A percentile compares a stretch with the other conserved stretches of the same genome.
phyloP scores from a whole-genome alignment of 1,140 invertebrate species.

The Brachionus angularis region DNA sequence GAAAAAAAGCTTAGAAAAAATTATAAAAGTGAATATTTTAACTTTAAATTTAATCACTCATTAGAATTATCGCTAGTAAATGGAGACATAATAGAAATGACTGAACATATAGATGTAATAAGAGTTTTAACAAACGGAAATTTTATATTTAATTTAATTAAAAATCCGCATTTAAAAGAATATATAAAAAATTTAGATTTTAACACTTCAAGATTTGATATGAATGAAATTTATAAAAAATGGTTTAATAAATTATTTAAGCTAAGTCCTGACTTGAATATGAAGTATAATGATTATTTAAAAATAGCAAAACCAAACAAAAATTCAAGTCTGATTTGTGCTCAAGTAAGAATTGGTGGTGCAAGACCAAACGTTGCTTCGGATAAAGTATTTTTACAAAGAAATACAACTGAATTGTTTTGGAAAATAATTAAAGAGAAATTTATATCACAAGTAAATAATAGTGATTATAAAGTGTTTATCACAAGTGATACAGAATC shows the following conservation, averaged over 20 bases:
- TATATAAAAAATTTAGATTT: too few species aligned
- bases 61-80: too few species aligned
- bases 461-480: slow-evolving; percentile 2
- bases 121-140: too few species aligned
- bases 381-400: neutral
- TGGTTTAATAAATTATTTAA: slow-evolving; percentile 16
- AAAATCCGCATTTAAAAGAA: too few species aligned
- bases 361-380: slow-evolving; percentile 8
- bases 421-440: slow-evolving; percentile 15
- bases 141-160: too few species aligned
- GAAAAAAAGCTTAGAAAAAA: too few species aligned
- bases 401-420: neutral
- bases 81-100: too few species aligned
- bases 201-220: too few species aligned
- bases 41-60: too few species aligned
- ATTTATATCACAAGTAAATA: slow-evolving; percentile 8
- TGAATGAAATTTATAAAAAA: too few species aligned
- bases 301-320: neutral
- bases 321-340: slow-evolving; percentile 13
- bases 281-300: neutral
- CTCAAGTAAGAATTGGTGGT: slow-evolving; percentile 38
- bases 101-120: too few species aligned
- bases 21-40: too few species aligned
- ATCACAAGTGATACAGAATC: neutral
- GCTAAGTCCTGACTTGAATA: neutral